phyloP scores from a whole-genome alignment of 2,797 vertebrate genomes.

The Peromyscus attwateri region DNA sequence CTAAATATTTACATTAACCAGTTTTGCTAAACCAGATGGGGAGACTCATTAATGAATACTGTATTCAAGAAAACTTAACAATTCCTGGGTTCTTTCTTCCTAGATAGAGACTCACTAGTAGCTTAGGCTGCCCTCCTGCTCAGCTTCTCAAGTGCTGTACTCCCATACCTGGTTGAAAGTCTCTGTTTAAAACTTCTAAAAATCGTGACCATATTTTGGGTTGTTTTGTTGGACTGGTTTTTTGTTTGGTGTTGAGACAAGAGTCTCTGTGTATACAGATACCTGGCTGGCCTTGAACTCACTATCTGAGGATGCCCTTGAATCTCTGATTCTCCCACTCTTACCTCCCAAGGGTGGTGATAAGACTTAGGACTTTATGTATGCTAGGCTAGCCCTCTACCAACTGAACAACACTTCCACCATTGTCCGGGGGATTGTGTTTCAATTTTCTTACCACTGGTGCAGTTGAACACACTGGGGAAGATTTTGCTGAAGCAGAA shows the following conservation, averaged over 20 bases:
- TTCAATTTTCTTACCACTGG: conserved; percentile 90
- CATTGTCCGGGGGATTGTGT: not conserved
- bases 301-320: not conserved
- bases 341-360: not conserved
- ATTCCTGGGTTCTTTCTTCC: not conserved
- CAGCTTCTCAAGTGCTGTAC: not conserved
- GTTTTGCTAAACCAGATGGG: not conserved
- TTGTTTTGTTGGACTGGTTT: not conserved
- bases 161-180: not conserved
- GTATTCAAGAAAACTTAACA: not conserved
- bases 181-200: conserved; percentile 27
- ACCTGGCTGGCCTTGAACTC: not conserved
- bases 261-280: not conserved
- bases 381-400: not conserved
- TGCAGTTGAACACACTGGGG: conserved; percentile 93
- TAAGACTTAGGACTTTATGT: not conserved
- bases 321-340: not conserved
- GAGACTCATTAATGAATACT: not conserved
- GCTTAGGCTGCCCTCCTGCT: not conserved
- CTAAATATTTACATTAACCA: not conserved
- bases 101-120: not conserved
- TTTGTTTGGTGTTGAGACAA: not conserved
- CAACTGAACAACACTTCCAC: not conserved
- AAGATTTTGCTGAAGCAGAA: conserved; percentile 93
- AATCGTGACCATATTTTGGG: not conserved